Base-by-base conservation (phyloP, 1,140 invertebrate genomes). In the Halictus rubicundus region DNA sequence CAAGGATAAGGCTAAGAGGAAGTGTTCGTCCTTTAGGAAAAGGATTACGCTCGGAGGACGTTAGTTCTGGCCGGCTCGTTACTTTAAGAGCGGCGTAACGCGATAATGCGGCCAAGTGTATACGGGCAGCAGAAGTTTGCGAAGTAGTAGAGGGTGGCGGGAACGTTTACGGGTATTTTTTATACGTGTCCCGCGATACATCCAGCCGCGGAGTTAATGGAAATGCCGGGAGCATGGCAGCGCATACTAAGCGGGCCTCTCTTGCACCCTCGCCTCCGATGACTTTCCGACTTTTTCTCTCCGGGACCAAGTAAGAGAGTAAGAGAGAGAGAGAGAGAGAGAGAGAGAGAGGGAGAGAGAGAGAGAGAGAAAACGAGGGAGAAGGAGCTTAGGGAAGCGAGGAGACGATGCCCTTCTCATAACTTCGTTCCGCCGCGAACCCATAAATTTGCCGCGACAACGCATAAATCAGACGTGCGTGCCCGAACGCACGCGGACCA, bases 401-500 rank as follows among this genome's bases (percentile, higher is more conserved):
- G 49, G 49, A 23, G 32, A 64, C 76, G 59, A 70, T 82, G 52
- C 63, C 32, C 70, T 75, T 73, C 73, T 69, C 57, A 59, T 82
- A 84, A 80, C 63, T 81, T 66, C 9, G 72, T 64, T 77, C 52
- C 27, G 16, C 46, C 60, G 81, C 72, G 72, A 83, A 81, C 77
- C 78, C 72, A 83, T 86, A 87, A 86, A 86, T 87, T 87, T 78
- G 23, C 72, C 72, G 73, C 68, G 77, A 75, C 76, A 80, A 84
- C 81, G 85, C 85, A 86, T 87, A 87, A 85, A 86, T 86, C 84
- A 86, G 60, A 54, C 80, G 68, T 75, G 84, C 84, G 84, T 86
- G 80, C 59, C 71, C 57, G 71, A 78, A 74, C 79, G 77, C 75
- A 59, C 65, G 52, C 80, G 32, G 64, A 42, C 42, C 63, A 68